phyloP scores from a whole-genome alignment of 2,888 invertebrate species.

The Zygogramma bicolorata region DNA sequence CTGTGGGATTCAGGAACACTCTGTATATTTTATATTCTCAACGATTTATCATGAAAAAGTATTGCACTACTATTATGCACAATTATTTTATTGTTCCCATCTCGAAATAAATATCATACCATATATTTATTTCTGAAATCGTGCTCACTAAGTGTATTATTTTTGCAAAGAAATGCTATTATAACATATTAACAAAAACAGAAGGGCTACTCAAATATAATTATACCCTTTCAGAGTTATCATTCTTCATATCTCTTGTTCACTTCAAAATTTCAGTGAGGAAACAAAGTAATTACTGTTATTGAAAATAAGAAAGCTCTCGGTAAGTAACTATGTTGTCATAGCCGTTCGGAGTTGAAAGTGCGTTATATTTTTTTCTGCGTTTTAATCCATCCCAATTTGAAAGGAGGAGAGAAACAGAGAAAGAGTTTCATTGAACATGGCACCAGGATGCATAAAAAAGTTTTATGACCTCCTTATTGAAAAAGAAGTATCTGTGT shows the following conservation, averaged over 20 bases:
- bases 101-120: too few species aligned
- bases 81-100: too few species aligned
- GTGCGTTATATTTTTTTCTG: conserved; percentile 11
- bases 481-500: conserved; percentile 39
- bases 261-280: conserved; percentile 23
- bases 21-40: too few species aligned
- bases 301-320: conserved; percentile 28
- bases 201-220: neutral
- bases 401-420: conserved; percentile 30
- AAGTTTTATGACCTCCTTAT: conserved; percentile 43
- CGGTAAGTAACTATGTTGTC: conserved; percentile 24
- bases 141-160: too few species aligned
- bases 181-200: neutral
- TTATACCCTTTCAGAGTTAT: neutral
- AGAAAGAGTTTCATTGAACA: conserved; percentile 36
- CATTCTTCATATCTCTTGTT: conserved; percentile 18
- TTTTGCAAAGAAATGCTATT: neutral
- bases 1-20: too few species aligned
- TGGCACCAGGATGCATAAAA: conserved; percentile 46
- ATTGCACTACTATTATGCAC: too few species aligned
- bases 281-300: conserved; percentile 35
- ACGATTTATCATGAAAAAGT: too few species aligned
- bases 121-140: too few species aligned
- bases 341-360: conserved; percentile 11
- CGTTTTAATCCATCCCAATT: neutral